Conservation (phyloP, 2,113 vertebrate species). For the Cathartes aura region DNA sequence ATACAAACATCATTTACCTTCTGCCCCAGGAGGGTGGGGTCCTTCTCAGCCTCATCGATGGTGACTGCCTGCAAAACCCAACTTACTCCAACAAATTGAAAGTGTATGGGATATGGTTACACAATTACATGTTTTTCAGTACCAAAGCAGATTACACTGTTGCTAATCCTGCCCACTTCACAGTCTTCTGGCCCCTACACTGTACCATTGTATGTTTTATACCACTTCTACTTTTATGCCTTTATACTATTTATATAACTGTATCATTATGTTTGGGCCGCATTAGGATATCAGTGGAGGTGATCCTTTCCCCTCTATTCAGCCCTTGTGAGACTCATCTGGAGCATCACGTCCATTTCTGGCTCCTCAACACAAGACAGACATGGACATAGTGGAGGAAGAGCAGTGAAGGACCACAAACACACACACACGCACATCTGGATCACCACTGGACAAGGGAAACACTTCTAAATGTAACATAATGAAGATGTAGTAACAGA, state of each 20-base stretch:
- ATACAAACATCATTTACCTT: neutral
- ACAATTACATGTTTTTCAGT: neutral
- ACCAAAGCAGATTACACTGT: neutral
- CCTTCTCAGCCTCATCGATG: neutral
- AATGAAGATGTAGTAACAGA: neutral
- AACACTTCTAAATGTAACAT: neutral
- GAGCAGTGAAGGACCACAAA: neutral
- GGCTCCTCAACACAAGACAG: neutral
- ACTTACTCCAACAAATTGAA: neutral
- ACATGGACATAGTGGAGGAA: neutral
- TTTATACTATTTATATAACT: neutral
- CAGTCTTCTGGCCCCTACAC: neutral
- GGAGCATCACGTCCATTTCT: neutral
- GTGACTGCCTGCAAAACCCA: neutral
- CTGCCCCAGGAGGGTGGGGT: neutral
- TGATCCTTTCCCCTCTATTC: neutral
- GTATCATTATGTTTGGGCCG: neutral
- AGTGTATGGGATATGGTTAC: neutral
- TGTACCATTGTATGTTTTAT: neutral
- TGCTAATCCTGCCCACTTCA: neutral
- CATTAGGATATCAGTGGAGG: neutral
- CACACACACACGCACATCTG: neutral
- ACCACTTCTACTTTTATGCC: neutral
- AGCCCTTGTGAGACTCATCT: neutral
- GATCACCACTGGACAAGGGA: neutral